A percentile compares a stretch with the other conserved stretches of the same genome.
Evolutionary conservation across 2,888 invertebrate genomes (phyloP).

Genomic region (Pecten maximus): DNA sequence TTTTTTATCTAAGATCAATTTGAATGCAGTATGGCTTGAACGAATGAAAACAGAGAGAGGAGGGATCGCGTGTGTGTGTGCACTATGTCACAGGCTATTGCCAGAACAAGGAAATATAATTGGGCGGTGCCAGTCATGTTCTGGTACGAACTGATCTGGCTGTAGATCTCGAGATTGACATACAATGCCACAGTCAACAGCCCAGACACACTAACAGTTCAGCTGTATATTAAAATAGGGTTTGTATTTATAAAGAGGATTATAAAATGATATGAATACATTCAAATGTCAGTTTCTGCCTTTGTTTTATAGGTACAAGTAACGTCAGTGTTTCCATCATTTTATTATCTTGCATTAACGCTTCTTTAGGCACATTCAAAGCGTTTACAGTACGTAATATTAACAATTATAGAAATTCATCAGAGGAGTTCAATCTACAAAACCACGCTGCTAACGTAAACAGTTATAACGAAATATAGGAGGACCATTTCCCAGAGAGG

Average conservation of each 20-base stretch:
- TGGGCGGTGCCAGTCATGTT: slow-evolving; percentile 11
- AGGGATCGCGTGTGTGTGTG: not conserved
- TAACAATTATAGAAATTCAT: not conserved
- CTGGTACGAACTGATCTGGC: slow-evolving; percentile 1
- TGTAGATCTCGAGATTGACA: slow-evolving; percentile 1
- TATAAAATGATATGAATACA: slow-evolving; percentile 18
- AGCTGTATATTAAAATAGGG: not conserved
- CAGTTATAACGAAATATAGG: not conserved
- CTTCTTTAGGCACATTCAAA: not conserved
- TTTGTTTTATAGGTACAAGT: not conserved
- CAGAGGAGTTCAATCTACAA: not conserved
- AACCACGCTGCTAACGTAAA: not conserved
- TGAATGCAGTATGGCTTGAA: slow-evolving; percentile 17
- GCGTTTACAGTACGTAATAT: not conserved
- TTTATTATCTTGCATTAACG: not conserved
- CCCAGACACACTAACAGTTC: not conserved
- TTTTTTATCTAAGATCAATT: slow-evolving; percentile 31
- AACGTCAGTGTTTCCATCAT: not conserved
- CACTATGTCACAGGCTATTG: slow-evolving; percentile 20
- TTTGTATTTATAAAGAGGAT: not conserved
- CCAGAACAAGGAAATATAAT: slow-evolving; percentile 23
- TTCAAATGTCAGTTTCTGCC: not conserved
- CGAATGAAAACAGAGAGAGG: not conserved
- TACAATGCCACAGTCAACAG: slow-evolving; percentile 17
- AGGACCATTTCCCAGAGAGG: not conserved